A percentile compares a stretch with the other conserved stretches of the same genome.
phyloP scores from a whole-genome alignment of 2,113 vertebrate species.

The Quiscalus mexicanus region DNA sequence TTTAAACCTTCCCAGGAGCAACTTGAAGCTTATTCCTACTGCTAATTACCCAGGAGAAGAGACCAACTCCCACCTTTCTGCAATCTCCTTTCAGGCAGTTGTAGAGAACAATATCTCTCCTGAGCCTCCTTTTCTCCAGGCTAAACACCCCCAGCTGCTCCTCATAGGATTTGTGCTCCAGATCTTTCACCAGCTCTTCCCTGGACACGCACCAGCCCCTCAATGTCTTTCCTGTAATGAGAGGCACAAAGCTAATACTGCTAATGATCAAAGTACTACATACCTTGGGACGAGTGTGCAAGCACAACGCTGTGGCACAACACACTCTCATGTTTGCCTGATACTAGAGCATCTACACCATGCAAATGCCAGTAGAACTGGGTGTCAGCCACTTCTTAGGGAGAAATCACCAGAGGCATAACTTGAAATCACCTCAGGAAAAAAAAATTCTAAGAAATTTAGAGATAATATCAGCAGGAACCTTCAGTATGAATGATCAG shows the following conservation, averaged over 20 bases:
- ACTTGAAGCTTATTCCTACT: not conserved
- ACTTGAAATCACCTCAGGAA: not conserved
- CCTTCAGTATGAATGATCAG: not conserved
- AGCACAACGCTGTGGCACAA: not conserved
- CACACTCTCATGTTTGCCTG: not conserved
- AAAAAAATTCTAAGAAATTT: not conserved
- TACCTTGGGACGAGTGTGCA: not conserved
- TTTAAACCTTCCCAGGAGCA: not conserved
- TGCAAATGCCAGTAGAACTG: not conserved
- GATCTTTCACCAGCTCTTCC: not conserved
- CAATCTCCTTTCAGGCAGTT: not conserved
- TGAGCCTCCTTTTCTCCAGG: not conserved
- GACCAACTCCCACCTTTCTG: rapidly evolving
- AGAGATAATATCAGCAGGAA: not conserved
- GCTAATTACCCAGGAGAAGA: not conserved
- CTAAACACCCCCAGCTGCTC: not conserved
- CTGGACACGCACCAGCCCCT: not conserved
- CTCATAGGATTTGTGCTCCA: not conserved
- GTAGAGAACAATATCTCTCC: not conserved
- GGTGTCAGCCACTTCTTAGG: not conserved
- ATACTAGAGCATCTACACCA: not conserved
- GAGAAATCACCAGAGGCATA: not conserved
- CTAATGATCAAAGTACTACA: not conserved
- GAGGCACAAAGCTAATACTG: not conserved
- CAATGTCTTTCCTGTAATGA: not conserved